phyloP scores from a whole-genome alignment of 2,888 invertebrate species.

The Apomyelois bistriatella region DNA sequence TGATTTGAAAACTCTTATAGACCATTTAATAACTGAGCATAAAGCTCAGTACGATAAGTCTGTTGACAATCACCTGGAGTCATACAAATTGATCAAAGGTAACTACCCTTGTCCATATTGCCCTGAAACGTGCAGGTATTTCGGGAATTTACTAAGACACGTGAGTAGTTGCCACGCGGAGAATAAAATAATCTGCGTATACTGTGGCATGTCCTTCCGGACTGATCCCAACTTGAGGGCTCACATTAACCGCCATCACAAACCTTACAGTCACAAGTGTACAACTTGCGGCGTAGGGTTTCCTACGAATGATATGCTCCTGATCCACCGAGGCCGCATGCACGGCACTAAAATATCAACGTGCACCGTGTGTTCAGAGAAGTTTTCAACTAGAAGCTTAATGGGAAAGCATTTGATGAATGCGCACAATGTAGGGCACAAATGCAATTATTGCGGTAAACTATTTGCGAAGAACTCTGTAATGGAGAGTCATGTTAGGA shows the following conservation, averaged over 20 bases:
- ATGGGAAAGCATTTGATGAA: conserved; percentile 49
- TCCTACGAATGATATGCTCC: conserved; percentile 36
- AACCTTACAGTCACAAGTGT: conserved; percentile 41
- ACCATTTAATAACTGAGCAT: conserved; percentile 47
- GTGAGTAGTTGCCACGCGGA: conserved; percentile 48
- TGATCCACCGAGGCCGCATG: conserved; percentile 44
- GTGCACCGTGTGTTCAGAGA: conserved; percentile 51
- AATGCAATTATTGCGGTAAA: conserved; percentile 51
- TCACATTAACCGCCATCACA: conserved; percentile 48
- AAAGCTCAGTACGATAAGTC: conserved; percentile 39
- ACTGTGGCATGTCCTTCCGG: conserved; percentile 47
- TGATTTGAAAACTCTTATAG: conserved; percentile 39
- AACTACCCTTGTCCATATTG: conserved; percentile 55
- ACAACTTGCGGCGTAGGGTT: conserved; percentile 41
- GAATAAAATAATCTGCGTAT: conserved; percentile 53
- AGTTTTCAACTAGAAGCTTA: conserved; percentile 48
- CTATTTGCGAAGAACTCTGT: conserved; percentile 54
- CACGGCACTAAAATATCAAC: conserved; percentile 47
- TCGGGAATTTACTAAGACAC: conserved; percentile 49
- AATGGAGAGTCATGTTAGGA: conserved; percentile 53
- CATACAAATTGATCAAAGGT: conserved; percentile 48
- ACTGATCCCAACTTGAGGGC: conserved; percentile 53
- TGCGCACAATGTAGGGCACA: conserved; percentile 49
- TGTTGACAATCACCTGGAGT: conserved; percentile 39
- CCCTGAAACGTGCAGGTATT: conserved; percentile 45